phyloP scores from a whole-genome alignment of 2,888 invertebrate genomes.

The Polydrusus tereticollis region DNA sequence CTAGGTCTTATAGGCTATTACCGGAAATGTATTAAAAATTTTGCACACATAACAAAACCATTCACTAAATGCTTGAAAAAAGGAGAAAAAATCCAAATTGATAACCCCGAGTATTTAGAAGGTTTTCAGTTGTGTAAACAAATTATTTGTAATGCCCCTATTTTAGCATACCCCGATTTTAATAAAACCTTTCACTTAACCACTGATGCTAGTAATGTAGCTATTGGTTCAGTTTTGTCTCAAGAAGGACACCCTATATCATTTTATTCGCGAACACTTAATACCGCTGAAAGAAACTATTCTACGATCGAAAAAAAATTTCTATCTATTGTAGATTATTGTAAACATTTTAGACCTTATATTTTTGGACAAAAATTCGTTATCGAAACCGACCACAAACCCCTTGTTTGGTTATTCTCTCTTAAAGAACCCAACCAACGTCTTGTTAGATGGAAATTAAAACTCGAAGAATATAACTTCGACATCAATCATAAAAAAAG shows the following conservation, averaged over 20 bases:
- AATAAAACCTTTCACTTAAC: constrained; percentile 45
- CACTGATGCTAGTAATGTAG: constrained; percentile 48
- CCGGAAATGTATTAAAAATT: constrained; percentile 25
- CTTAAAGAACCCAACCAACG: neutral
- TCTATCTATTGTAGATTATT: constrained; percentile 13
- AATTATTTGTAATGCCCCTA: constrained; percentile 21
- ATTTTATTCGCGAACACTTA: constrained; percentile 49
- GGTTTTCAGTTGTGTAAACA: constrained; percentile 26
- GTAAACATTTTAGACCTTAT: constrained; percentile 51
- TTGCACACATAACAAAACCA: constrained; percentile 30
- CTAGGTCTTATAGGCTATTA: constrained; percentile 50
- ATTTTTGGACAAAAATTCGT: constrained; percentile 44
- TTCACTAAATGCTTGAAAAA: constrained; percentile 32
- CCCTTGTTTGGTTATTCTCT: neutral
- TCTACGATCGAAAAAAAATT: constrained; percentile 47
- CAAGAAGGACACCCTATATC: constrained; percentile 50
- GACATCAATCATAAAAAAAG: constrained; percentile 16
- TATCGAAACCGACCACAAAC: constrained; percentile 23
- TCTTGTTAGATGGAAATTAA: neutral
- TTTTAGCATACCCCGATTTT: constrained; percentile 32
- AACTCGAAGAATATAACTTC: neutral
- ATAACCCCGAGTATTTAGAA: constrained; percentile 15
- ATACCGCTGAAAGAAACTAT: constrained; percentile 51
- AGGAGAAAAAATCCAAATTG: constrained; percentile 14
- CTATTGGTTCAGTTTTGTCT: constrained; percentile 47